Percentiles rank a stretch among this genome's conserved stretches.
Evolutionary conservation across 64 coral and sea anemone species (phyloP).

Genomic region (Pocillopora damicornis): DNA sequence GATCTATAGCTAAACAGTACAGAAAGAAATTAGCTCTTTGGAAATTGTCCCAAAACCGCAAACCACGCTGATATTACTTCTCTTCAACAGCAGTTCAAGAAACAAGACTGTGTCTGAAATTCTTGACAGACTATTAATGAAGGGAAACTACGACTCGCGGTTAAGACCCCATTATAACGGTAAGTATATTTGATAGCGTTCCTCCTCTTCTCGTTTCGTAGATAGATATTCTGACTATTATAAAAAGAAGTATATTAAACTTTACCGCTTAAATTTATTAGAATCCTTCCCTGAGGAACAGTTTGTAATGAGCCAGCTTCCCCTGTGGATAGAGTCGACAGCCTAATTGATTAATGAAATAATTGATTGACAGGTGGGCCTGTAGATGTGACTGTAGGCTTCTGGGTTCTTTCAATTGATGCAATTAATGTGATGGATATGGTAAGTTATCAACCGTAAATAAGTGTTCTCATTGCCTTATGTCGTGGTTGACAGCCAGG

Average conservation of each 20-base stretch:
- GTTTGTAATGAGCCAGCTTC: neutral
- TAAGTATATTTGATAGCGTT: neutral
- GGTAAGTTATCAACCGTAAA: slow-evolving; percentile 28
- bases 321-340: neutral
- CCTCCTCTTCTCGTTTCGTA: neutral
- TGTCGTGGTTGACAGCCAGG: too few species aligned
- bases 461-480: neutral
- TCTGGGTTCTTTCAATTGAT: slow-evolving; percentile 91
- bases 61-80: neutral
- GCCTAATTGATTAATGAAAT: neutral
- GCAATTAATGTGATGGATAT: slow-evolving; percentile 88
- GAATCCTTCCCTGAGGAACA: too few species aligned
- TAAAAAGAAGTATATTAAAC: neutral
- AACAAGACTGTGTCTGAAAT: slow-evolving; percentile 38
- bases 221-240: neutral
- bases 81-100: neutral
- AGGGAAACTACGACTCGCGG: slow-evolving; percentile 50
- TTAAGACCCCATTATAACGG: slow-evolving; percentile 55
- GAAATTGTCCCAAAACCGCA: neutral
- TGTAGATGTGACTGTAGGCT: slow-evolving; percentile 71
- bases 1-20: too few species aligned
- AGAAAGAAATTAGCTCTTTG: neutral
- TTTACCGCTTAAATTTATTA: too few species aligned
- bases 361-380: slow-evolving; percentile 61
- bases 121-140: slow-evolving; percentile 45